Evolutionary conservation across 2,888 invertebrate genomes (phyloP).

Genomic region (Alloscopus bannaensis): DNA sequence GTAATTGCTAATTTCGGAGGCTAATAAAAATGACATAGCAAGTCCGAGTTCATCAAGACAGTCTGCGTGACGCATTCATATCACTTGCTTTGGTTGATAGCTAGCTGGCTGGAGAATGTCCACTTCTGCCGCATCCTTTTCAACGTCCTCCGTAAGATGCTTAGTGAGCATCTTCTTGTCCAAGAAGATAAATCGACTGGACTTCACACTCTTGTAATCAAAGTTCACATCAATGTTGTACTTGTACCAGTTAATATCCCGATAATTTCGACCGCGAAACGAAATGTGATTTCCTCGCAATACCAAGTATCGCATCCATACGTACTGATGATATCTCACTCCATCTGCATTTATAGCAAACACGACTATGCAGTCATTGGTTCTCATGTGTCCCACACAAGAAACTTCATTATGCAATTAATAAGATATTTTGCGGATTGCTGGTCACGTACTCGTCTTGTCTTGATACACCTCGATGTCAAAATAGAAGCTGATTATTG

Average conservation of each 20-base stretch:
- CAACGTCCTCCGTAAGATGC: conserved; percentile 13
- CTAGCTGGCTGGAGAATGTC: background rate
- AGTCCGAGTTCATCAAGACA: too few relatives aligned
- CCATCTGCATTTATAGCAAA: conserved; percentile 10
- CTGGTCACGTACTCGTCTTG: conserved; percentile 4
- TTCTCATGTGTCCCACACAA: too few relatives aligned
- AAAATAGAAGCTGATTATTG: conserved; percentile 1
- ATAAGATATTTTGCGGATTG: background rate
- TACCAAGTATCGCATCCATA: conserved; percentile 45
- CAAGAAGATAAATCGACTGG: conserved; percentile 16
- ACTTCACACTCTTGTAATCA: conserved; percentile 31
- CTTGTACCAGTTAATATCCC: conserved; percentile 33
- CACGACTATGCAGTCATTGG: too few relatives aligned
- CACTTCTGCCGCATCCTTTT: conserved; percentile 7
- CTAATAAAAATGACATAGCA: too few relatives aligned
- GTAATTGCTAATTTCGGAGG: too few relatives aligned
- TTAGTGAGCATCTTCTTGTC: conserved; percentile 37
- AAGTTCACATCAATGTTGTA: conserved; percentile 26
- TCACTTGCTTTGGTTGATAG: background rate
- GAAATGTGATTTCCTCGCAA: conserved; percentile 30
- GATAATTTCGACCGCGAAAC: background rate
- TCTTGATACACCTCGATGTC: conserved; percentile 21
- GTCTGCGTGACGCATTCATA: too few relatives aligned
- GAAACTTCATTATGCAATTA: too few relatives aligned
- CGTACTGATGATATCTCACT: conserved; percentile 35